These are phyloP conservation scores for Rhinoraja longicauda DNA, from an alignment of 2,797 vertebrate species.

Conservation along the genomic window DNA sequence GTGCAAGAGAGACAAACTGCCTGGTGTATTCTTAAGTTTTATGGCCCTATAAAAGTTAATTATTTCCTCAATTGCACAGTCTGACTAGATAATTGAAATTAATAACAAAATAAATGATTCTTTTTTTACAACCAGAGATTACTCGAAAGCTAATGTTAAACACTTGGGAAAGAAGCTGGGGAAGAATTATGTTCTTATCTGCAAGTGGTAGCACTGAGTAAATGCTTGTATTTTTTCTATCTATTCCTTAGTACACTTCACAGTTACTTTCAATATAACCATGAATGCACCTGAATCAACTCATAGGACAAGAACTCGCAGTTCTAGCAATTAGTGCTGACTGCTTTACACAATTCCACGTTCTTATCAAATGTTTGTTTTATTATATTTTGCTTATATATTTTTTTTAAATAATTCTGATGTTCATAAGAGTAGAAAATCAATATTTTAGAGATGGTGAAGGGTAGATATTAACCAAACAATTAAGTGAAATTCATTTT, in stretches of 20 bases:
- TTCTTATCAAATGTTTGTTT: background rate
- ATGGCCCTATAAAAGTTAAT: constrained; percentile 44
- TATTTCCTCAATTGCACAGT: constrained; percentile 46
- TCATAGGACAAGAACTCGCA: background rate
- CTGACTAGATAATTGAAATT: constrained; percentile 44
- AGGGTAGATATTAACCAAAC: background rate
- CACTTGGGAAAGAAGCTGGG: constrained; percentile 28
- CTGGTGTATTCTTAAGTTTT: constrained; percentile 41
- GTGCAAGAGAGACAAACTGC: background rate
- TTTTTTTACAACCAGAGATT: constrained; percentile 39
- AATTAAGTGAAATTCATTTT: background rate
- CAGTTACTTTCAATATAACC: background rate
- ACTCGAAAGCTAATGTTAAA: constrained; percentile 39
- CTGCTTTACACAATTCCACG: background rate
- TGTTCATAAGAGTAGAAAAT: background rate
- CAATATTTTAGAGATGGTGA: background rate
- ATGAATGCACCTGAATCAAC: background rate
- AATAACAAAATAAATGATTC: constrained; percentile 42
- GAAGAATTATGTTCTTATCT: constrained; percentile 16
- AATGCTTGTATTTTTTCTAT: background rate
- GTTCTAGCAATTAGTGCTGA: background rate
- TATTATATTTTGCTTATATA: background rate
- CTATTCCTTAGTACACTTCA: too few species aligned
- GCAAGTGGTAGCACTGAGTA: constrained; percentile 13
- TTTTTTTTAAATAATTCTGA: background rate